Base-by-base conservation (phyloP, 2,113 vertebrate species). In the Toxotes chatareus region DNA sequence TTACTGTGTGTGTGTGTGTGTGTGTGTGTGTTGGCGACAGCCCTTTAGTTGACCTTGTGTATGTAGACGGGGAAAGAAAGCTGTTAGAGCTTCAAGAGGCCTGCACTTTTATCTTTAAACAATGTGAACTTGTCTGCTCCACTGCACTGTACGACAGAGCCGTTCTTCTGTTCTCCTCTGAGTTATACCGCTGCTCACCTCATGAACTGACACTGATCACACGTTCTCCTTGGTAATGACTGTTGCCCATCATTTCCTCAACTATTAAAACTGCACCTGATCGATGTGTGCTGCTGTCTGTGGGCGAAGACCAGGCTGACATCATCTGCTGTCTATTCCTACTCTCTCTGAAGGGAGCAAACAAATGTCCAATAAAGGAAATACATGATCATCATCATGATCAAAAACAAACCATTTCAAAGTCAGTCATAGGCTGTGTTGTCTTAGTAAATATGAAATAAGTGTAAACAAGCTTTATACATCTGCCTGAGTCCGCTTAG, bases 1-100 rank as follows among this genome's bases (percentile, higher is more conserved):
- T 85, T 42, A 80, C 27, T 27, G 63, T 42, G 82, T 55, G 59
- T 82, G 40, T 80, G 64, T 12, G n/a, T n/a, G n/a, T n/a, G n/a
- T 63, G 31, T 42, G 82, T 55, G 59, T 82, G 40, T 80, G 64
- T 12, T 74, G 64, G 68, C 0, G 0, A 55, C 46, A 12, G 46
- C 44, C 56, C 49, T 38, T 5, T 69, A 62, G 60, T 60, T 67
- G 74, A 79, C 67, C 74, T 87, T 5, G 31, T 5, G 62, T 32
- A 31, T 79, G 46, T 72, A 19, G 36, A 27, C 11, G 7, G 4
- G 7, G 57, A 42, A 14, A 71, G 21, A 64, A 23, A 23, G 12
- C 32, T 23, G 10, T 71, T 38, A n/a, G 14, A 7, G 44, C 7
- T 4, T 49, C n/a, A 19, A 0, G 4, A 63, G 49, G 10, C 14